Evolutionary conservation across 2,113 vertebrate species (phyloP).

Genomic region (Himantopus leucocephalus): DNA sequence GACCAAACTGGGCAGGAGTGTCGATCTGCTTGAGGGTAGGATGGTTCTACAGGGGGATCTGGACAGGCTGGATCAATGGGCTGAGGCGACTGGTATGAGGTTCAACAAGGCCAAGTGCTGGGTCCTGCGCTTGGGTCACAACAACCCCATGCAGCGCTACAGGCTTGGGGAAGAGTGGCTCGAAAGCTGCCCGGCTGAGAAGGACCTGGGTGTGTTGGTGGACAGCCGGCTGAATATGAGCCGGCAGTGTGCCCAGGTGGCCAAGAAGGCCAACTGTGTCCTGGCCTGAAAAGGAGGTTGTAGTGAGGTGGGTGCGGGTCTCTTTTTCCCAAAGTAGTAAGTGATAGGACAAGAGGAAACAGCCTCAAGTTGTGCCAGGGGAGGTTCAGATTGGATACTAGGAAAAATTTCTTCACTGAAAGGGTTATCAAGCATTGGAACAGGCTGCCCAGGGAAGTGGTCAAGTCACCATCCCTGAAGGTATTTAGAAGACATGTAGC

Average conservation of each 20-base stretch:
- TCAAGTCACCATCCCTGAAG: not conserved
- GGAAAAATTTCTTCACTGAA: not conserved
- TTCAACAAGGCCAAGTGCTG: not conserved
- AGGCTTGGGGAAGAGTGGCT: not conserved
- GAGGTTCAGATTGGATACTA: not conserved
- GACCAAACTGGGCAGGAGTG: too few relatives aligned
- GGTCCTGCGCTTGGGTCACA: not conserved
- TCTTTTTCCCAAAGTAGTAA: not conserved
- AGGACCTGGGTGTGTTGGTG: not conserved
- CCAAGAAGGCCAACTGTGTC: not conserved
- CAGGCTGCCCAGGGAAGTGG: not conserved
- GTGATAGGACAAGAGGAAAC: not conserved
- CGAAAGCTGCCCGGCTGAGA: rapidly evolving
- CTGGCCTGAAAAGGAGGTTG: not conserved
- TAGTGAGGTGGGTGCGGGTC: not conserved
- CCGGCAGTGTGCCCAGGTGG: not conserved
- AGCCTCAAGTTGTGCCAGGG: not conserved
- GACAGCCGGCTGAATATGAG: not conserved
- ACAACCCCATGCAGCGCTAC: rapidly evolving
- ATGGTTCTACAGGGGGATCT: not conserved
- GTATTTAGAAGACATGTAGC: not conserved
- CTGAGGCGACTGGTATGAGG: rapidly evolving
- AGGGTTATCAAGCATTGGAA: not conserved
- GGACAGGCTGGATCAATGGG: not conserved
- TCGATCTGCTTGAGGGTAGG: not conserved